A percentile compares a stretch with the other conserved stretches of the same genome.
Conservation (phyloP, 2,797 vertebrate genomes). For the Parauchenoglanis ngamensis region DNA sequence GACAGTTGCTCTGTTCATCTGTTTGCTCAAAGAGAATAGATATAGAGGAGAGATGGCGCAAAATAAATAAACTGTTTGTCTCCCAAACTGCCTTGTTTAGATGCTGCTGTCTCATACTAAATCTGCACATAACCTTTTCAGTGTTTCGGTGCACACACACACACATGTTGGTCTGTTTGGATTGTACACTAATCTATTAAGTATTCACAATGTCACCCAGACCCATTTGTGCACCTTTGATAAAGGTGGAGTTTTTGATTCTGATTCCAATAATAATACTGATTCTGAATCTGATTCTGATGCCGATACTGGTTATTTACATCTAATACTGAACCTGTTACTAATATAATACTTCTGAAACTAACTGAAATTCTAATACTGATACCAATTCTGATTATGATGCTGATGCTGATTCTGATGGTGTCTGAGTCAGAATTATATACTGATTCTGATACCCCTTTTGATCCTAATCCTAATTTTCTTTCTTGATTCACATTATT, state of each 20-base stretch:
- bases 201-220: background rate
- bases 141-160: background rate
- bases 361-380: background rate
- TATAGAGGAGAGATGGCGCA: constrained; percentile 20
- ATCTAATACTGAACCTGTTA: background rate
- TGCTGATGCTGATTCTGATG: background rate
- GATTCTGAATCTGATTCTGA: background rate
- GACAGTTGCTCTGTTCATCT: constrained; percentile 43
- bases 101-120: constrained; percentile 15
- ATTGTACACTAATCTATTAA: background rate
- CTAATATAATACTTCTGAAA: too few species aligned
- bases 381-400: background rate
- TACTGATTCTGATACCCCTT: background rate
- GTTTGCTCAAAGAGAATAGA: constrained; percentile 19
- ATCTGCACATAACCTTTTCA: constrained; percentile 19
- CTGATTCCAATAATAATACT: background rate
- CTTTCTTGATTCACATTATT: background rate
- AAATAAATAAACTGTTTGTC: constrained; percentile 40
- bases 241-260: background rate
- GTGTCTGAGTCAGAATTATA: background rate
- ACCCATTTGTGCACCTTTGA: background rate
- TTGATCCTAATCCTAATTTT: background rate
- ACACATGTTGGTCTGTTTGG: background rate
- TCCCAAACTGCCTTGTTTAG: constrained; percentile 40
- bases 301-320: background rate